phyloP scores from a whole-genome alignment of 2,888 invertebrate genomes.

The Cynaeus angustus region DNA sequence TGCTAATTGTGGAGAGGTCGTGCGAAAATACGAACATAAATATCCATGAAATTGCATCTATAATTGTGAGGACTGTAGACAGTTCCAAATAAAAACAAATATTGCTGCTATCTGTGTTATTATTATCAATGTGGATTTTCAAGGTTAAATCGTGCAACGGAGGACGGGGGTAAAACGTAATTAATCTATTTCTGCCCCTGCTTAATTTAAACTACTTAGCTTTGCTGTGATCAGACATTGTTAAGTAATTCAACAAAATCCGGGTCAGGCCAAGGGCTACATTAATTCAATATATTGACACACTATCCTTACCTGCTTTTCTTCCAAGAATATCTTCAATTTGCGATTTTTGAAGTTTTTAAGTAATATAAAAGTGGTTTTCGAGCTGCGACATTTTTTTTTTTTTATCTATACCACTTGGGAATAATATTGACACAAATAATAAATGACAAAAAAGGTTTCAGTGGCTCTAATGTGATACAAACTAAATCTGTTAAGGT shows the following conservation, averaged over 20 bases:
- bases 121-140: conserved; percentile 49
- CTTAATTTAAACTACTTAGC: conserved; percentile 27
- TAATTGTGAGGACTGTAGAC: background rate
- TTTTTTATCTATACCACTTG: no score
- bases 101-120: conserved; percentile 39
- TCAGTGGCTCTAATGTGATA: no score
- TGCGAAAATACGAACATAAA: background rate
- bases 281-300: conserved; percentile 59
- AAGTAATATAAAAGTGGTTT: no score
- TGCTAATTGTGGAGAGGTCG: background rate
- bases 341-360: background rate
- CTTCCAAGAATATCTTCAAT: conserved; percentile 35
- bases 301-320: conserved; percentile 54
- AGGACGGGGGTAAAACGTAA: conserved; percentile 16
- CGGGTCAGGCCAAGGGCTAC: conserved; percentile 62
- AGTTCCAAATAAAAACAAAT: conserved; percentile 44
- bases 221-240: conserved; percentile 48
- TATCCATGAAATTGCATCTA: background rate
- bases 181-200: conserved; percentile 26
- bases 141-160: conserved; percentile 41
- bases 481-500: no score
- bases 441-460: no score
- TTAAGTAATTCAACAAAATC: conserved; percentile 56
- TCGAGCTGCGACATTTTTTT: no score
- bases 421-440: no score